A percentile compares a stretch with the other conserved stretches of the same genome.
These are phyloP conservation scores for Myotis yumanensis DNA, from an alignment of 2,113 vertebrate species.

Conservation along the genomic window DNA sequence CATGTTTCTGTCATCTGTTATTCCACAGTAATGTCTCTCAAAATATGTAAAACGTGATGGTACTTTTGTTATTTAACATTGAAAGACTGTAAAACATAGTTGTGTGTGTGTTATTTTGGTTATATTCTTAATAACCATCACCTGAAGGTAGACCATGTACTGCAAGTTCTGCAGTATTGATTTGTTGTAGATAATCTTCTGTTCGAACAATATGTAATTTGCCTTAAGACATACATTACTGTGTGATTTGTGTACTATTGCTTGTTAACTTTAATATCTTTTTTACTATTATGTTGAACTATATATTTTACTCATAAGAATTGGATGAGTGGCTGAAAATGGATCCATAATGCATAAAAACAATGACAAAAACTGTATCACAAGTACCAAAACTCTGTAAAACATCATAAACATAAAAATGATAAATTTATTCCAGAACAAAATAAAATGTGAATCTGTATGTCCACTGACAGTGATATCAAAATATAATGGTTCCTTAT, in stretches of 20 bases:
- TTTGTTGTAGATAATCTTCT: background rate
- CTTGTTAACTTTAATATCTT: background rate
- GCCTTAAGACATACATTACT: background rate
- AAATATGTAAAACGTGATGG: background rate
- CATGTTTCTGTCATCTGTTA: background rate
- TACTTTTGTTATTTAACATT: background rate
- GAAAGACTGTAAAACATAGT: background rate
- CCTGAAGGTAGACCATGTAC: background rate
- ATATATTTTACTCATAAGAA: background rate
- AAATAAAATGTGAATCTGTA: background rate
- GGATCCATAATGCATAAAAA: background rate
- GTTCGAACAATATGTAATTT: background rate
- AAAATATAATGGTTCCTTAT: background rate
- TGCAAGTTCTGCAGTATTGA: background rate
- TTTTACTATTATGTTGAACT: background rate
- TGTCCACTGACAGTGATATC: background rate
- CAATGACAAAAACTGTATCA: background rate
- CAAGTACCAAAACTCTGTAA: background rate
- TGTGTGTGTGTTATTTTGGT: background rate
- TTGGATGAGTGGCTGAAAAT: background rate
- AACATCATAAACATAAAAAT: background rate
- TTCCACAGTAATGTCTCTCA: background rate
- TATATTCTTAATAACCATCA: background rate
- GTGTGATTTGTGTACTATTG: background rate
- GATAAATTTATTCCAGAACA: background rate